Evolutionary conservation across 2,888 invertebrate genomes (phyloP).

Genomic region (Ormia ochracea): DNA sequence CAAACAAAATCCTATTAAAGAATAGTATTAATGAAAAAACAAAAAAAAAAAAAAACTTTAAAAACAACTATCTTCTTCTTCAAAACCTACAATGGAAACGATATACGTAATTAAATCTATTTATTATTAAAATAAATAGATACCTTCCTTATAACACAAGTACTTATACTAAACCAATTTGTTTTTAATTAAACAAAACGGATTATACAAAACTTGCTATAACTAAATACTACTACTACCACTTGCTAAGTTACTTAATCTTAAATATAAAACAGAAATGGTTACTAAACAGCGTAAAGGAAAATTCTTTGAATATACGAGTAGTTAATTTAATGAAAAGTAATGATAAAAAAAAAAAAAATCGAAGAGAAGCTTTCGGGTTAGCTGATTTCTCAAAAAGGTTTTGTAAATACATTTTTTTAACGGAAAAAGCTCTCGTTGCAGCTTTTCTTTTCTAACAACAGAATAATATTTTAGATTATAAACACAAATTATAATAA

Average conservation of each 20-base stretch:
- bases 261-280: conserved; percentile 34
- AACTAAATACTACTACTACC: conserved; percentile 58
- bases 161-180: conserved; percentile 39
- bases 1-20: conserved; percentile 30
- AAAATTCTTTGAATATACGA: conserved; percentile 49
- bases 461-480: conserved; percentile 27
- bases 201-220: conserved; percentile 59
- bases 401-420: not conserved
- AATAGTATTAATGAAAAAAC: conserved; percentile 49
- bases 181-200: conserved; percentile 60
- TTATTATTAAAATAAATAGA: conserved; percentile 8
- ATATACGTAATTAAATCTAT: conserved; percentile 57
- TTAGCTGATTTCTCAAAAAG: conserved; percentile 5
- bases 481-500: conserved; percentile 33
- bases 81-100: conserved; percentile 64
- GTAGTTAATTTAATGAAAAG: conserved; percentile 27
- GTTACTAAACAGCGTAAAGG: conserved; percentile 39
- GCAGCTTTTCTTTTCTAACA: conserved; percentile 13
- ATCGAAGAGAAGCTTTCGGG: conserved; percentile 22
- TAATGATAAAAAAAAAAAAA: conserved; percentile 18
- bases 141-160: conserved; percentile 54
- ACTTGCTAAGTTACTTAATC: conserved; percentile 65
- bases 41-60: not conserved
- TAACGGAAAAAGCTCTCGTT: not conserved
- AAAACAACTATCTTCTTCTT: conserved; percentile 28